These are phyloP conservation scores for Amphipoea oculea DNA, from an alignment of 2,888 invertebrate species.

Conservation along the genomic window DNA sequence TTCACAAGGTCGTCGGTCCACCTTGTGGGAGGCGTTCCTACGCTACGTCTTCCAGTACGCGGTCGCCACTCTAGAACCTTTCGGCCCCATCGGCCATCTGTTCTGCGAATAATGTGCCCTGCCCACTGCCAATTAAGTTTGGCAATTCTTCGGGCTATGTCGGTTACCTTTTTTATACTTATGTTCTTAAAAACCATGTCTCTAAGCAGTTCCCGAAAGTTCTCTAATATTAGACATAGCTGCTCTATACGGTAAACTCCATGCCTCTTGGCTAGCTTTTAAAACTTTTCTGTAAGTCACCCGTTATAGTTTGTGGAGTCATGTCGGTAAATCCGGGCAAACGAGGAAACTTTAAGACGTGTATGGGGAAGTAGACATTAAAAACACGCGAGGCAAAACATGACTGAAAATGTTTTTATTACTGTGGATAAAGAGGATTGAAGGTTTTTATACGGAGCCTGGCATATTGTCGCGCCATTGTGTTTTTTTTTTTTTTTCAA, in stretches of 20 bases:
- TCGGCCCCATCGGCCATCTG: too few relatives aligned
- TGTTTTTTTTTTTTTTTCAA: neutral
- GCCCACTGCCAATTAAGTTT: too few relatives aligned
- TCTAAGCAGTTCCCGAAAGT: neutral
- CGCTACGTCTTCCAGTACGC: too few relatives aligned
- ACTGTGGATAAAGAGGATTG: too few relatives aligned
- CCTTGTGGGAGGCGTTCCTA: too few relatives aligned
- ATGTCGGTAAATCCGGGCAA: constrained; percentile 27
- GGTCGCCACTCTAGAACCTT: too few relatives aligned
- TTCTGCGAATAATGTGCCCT: too few relatives aligned
- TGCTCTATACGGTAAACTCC: neutral
- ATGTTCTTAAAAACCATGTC: neutral
- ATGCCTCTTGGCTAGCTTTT: constrained; percentile 14
- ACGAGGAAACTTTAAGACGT: constrained; percentile 50
- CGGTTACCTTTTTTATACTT: too few relatives aligned
- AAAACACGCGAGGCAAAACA: neutral
- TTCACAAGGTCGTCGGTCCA: too few relatives aligned
- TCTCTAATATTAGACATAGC: neutral
- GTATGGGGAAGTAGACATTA: neutral
- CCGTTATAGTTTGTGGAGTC: constrained; percentile 27
- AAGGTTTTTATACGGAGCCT: neutral
- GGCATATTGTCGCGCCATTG: neutral
- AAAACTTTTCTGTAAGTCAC: constrained; percentile 36
- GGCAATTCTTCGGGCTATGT: too few relatives aligned
- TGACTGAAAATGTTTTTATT: neutral